Conservation (phyloP, 2,797 vertebrate genomes). For the Darevskia nairensis region DNA sequence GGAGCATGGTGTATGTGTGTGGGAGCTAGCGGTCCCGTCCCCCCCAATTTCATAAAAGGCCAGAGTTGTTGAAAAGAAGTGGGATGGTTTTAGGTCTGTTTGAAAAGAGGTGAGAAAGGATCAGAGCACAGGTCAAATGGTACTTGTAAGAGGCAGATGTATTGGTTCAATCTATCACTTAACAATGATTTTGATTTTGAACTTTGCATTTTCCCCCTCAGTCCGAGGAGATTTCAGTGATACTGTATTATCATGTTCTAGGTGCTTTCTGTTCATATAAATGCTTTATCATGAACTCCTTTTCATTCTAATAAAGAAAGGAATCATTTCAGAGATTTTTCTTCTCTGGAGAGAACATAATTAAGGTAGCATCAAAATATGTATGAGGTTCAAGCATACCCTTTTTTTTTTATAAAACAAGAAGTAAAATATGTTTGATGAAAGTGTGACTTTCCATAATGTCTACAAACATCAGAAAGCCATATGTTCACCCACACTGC, state of each 20-base stretch:
- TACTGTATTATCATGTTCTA: background rate
- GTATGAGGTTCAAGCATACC: conserved; percentile 25
- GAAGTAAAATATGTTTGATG: conserved; percentile 58
- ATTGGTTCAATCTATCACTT: background rate
- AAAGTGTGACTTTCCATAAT: conserved; percentile 55
- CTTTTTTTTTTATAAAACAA: conserved; percentile 53
- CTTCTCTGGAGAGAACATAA: conserved; percentile 36
- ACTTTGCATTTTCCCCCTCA: background rate
- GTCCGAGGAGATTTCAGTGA: background rate
- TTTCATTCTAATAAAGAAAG: conserved; percentile 32
- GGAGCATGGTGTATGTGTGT: too few relatives aligned
- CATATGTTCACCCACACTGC: conserved; percentile 41
- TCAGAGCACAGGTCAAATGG: background rate
- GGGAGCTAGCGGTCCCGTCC: too few relatives aligned
- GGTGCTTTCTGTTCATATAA: conserved; percentile 11
- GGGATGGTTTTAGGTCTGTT: background rate
- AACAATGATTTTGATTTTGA: background rate
- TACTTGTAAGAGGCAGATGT: background rate
- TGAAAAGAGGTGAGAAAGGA: background rate
- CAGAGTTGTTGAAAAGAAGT: background rate
- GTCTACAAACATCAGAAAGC: conserved; percentile 61
- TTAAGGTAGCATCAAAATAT: conserved; percentile 33
- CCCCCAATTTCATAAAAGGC: too few relatives aligned
- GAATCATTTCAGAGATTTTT: conserved; percentile 13
- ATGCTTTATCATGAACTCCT: conserved; percentile 11